Evolutionary conservation across 1,140 invertebrate species (phyloP).

Genomic region (Tachypleus tridentatus): DNA sequence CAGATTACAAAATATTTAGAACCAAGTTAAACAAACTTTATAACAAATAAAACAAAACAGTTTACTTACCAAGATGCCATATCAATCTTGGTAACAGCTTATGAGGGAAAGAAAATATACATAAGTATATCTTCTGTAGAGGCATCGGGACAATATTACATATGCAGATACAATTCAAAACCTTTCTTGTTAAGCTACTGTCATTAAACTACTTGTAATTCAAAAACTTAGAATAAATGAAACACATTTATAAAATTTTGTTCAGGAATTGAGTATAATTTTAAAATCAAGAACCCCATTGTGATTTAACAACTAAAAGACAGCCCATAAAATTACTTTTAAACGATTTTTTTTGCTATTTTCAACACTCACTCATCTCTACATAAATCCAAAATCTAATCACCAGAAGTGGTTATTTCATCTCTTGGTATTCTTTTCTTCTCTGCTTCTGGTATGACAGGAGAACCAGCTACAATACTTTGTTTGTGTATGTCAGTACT

Average conservation of each 20-base stretch:
- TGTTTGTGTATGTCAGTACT: not conserved
- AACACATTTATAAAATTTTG: too few relatives aligned
- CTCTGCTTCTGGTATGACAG: not conserved
- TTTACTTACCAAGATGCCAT: constrained; percentile 16
- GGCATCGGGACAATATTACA: too few relatives aligned
- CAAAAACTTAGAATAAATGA: too few relatives aligned
- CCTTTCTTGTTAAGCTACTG: too few relatives aligned
- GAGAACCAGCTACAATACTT: not conserved
- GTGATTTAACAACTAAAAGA: too few relatives aligned
- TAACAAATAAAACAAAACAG: constrained; percentile 1
- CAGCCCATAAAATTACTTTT: constrained; percentile 26
- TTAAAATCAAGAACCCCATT: too few relatives aligned
- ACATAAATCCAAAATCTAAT: not conserved
- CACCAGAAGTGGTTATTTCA: not conserved
- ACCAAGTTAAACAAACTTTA: not conserved
- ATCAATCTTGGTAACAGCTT: too few relatives aligned
- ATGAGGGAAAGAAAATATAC: too few relatives aligned
- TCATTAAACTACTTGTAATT: too few relatives aligned
- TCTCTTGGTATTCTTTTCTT: not conserved
- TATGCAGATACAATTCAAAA: too few relatives aligned
- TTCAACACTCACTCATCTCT: not conserved
- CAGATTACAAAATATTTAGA: not conserved
- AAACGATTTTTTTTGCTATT: not conserved
- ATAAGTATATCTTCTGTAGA: too few relatives aligned
- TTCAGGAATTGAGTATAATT: too few relatives aligned